Percentiles rank a stretch among this genome's conserved stretches.
Conservation (phyloP, 2,888 invertebrate genomes). For the Magallana nippona region DNA sequence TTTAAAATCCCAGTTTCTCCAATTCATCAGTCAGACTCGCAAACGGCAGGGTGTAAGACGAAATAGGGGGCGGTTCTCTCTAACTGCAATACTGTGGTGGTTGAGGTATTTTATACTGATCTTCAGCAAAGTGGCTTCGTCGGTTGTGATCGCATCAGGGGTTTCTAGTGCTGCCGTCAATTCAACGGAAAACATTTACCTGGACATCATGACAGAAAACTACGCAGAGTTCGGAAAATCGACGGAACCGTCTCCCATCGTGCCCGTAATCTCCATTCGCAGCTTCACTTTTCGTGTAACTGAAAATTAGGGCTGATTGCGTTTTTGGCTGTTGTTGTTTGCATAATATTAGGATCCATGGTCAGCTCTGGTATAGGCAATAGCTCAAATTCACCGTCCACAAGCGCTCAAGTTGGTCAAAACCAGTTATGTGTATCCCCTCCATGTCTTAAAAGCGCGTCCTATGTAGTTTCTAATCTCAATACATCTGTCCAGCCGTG, state of each 20-base stretch:
- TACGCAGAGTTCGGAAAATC: slow-evolving; percentile 66
- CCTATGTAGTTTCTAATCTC: slow-evolving; percentile 63
- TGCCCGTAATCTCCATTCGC: slow-evolving; percentile 58
- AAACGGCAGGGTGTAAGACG: neutral
- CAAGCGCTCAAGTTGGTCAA: slow-evolving; percentile 53
- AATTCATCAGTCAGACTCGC: neutral
- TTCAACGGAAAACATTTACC: neutral
- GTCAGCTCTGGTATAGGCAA: slow-evolving; percentile 51
- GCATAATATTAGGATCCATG: slow-evolving; percentile 65
- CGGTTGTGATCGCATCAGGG: neutral
- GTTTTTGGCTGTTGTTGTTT: slow-evolving; percentile 59
- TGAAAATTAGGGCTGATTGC: slow-evolving; percentile 64
- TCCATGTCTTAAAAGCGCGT: slow-evolving; percentile 67
- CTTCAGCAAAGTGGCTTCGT: slow-evolving; percentile 23
- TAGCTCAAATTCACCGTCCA: slow-evolving; percentile 32
- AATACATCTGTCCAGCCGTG: slow-evolving; percentile 80
- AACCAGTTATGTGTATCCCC: slow-evolving; percentile 58
- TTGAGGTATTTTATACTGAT: no score
- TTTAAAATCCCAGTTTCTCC: neutral
- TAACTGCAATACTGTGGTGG: neutral
- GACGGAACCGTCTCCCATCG: slow-evolving; percentile 61
- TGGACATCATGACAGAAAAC: slow-evolving; percentile 63
- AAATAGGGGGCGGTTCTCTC: neutral
- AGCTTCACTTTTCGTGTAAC: slow-evolving; percentile 62
- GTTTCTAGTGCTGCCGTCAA: slow-evolving; percentile 1